Evolutionary conservation across 2,797 vertebrate species (phyloP), one percentile per base, ranked within the genome.

Genomic region (Microctenopoma steveboyesi): DNA sequence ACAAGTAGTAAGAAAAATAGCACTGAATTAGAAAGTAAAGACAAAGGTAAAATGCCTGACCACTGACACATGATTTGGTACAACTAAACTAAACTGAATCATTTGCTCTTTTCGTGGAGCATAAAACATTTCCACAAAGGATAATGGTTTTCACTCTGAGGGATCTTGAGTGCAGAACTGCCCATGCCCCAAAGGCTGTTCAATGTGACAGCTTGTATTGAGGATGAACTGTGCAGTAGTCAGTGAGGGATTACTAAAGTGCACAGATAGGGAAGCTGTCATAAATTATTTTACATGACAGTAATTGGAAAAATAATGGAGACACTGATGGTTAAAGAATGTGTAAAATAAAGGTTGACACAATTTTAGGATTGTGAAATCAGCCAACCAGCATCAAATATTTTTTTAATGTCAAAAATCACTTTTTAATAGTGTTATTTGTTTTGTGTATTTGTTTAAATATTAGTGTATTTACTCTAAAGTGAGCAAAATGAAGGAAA

Each of bases 231-330:
- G 53, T 35, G 57, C 25, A 62, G 33, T 50, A 48, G 57, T 58
- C 55, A 47, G 69, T 76, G 51, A 62, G 55, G 45, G 68, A 56
- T 79, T 81, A 76, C 59, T 42, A 61, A 67, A 54, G 68, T 76
- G 52, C 30, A 78, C 30, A 69, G 54, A 78, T 30, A 55, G 49
- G 1, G 51, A 69, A 51, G 62, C 50, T 63, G 64, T 69, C 66
- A 72, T 50, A 72, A 52, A 62, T 58, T 30, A 73, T 65, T 76
- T 69, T 64, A 73, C 42, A 64, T 75, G 76, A 82, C 53, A 68
- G 61, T 82, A 76, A 81, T 79, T 82, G 68, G 57, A 85, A 78
- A 78, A 72, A 76, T 76, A 74, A 74, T 79, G 13, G 40, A 58
- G 47, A 71, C 13, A 49, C 35, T 48, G 12, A 62, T 16, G 28